Percentiles rank a stretch among this genome's conserved stretches.
phyloP scores from a whole-genome alignment of 1,140 invertebrate genomes.

The Pissodes strobi region DNA sequence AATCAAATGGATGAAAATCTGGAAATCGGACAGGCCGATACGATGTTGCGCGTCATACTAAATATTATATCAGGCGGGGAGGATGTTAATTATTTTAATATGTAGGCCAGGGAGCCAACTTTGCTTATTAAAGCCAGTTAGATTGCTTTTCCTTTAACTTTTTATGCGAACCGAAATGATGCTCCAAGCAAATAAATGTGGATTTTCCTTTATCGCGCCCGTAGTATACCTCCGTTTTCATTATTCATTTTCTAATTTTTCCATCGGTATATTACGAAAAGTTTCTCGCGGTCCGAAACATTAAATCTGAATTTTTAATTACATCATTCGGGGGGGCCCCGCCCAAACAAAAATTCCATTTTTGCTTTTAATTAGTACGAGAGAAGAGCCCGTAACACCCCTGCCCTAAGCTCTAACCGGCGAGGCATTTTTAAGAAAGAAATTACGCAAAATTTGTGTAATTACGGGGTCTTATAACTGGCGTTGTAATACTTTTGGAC shows the following conservation, averaged over 20 bases:
- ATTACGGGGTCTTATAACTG: conserved; percentile 47
- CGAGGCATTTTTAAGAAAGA: conserved; percentile 40
- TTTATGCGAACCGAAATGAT: conserved; percentile 6
- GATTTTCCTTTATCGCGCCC: conserved; percentile 13
- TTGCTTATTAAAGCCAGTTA: conserved; percentile 14
- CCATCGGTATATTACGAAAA: conserved; percentile 36
- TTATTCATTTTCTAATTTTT: conserved; percentile 40
- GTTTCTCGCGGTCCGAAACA: conserved; percentile 38
- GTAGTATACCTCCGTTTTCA: conserved; percentile 31
- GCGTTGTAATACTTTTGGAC: conserved; percentile 52
- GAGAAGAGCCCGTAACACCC: conserved; percentile 33
- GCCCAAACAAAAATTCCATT: conserved; percentile 56
- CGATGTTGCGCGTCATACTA: too few relatives aligned
- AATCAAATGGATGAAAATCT: too few relatives aligned
- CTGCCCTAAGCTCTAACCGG: conserved; percentile 11
- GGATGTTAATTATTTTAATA: too few relatives aligned
- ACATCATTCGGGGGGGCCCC: conserved; percentile 47
- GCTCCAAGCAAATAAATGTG: conserved; percentile 20
- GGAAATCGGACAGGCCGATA: too few relatives aligned
- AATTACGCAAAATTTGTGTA: conserved; percentile 55
- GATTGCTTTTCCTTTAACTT: conserved; percentile 1
- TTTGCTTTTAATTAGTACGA: conserved; percentile 55
- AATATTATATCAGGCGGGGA: too few relatives aligned
- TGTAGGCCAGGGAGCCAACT: too few relatives aligned
- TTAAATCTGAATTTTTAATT: conserved; percentile 55